Evolutionary conservation across 2,113 vertebrate species (phyloP), one percentile per base, ranked within the genome.

Genomic region (Salminus brasiliensis): DNA sequence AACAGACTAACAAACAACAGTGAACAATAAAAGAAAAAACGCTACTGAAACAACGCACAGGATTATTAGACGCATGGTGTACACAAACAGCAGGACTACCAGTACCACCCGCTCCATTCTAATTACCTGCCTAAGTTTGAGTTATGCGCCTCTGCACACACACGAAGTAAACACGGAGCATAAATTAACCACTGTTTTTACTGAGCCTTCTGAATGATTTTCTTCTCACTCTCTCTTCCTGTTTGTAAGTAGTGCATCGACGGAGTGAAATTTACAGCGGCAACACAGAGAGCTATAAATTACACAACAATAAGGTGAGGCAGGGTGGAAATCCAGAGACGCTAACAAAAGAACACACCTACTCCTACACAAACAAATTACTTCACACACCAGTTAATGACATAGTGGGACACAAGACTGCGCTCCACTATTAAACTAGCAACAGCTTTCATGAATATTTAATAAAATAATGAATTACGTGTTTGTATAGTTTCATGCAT

Each of bases 61-160:
- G 13, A 60, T 27, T 60, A 27, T 21, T 18, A 12, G 15, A 67
- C 4, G 16, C 47, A 21, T 16, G 47, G 1, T 36, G 13, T 76
- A 68, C 25, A 63, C 74, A 68, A 57, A 55, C 15, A 43, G 13
- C 36, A 13, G 43, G 21, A 75, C 62, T 36, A 10, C 7, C 1
- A 23, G 0, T 21, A 53, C 39, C 47, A 18, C 27, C 10, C 5
- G 10, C 66, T 62, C 53, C 76, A 70, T 47, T 67, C 43, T 63
- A 72, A 79, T 72, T 29, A 72, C 62, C 69, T 11, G 25, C 43
- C 49, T 30, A 43, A 13, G 57, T 65, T 52, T 21, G 67, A 77
- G 34, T 67, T 60, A 60, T 47, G 39, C 2, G 25, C 25, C 55
- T 45, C 29, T 36, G 32, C 25, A 60, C 68, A 49, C 67, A 70